Conservation (phyloP, 2,888 invertebrate species). For the Hecatera dysodea region DNA sequence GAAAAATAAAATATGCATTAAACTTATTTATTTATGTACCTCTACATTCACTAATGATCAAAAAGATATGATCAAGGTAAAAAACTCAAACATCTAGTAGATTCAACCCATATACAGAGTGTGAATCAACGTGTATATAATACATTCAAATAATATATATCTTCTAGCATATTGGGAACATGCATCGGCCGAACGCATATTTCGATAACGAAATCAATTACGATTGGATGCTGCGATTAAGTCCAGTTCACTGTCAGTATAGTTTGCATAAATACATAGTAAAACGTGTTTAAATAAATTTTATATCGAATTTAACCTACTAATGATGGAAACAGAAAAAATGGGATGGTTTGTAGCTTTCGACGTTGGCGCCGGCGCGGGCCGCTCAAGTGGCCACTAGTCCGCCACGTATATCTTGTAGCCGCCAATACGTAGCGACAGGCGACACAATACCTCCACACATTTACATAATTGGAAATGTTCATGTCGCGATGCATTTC, state of each 20-base stretch:
- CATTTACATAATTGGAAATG: constrained; percentile 76
- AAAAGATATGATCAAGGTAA: not conserved
- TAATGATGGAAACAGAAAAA: constrained; percentile 79
- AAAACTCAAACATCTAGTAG: not conserved
- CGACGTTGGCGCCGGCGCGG: constrained; percentile 77
- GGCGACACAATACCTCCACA: constrained; percentile 70
- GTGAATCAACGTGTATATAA: constrained; percentile 40
- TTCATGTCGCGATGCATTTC: constrained; percentile 67
- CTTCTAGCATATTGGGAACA: constrained; percentile 54
- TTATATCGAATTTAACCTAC: constrained; percentile 75
- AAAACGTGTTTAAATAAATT: constrained; percentile 77
- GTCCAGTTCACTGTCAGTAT: constrained; percentile 74
- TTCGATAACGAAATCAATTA: constrained; percentile 78
- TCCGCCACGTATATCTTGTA: constrained; percentile 63
- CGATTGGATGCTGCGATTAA: constrained; percentile 76
- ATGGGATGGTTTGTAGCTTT: constrained; percentile 77
- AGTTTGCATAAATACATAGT: constrained; percentile 81
- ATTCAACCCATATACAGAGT: constrained; percentile 13
- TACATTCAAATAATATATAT: constrained; percentile 44
- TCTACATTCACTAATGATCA: not conserved
- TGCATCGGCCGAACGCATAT: constrained; percentile 69
- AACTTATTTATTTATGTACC: too few species aligned
- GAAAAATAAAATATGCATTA: not conserved
- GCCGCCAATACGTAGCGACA: constrained; percentile 65
- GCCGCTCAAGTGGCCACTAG: constrained; percentile 61